These are phyloP conservation scores for Danio rerio DNA, from an alignment of 2,113 vertebrate genomes.

Conservation along the genomic window DNA sequence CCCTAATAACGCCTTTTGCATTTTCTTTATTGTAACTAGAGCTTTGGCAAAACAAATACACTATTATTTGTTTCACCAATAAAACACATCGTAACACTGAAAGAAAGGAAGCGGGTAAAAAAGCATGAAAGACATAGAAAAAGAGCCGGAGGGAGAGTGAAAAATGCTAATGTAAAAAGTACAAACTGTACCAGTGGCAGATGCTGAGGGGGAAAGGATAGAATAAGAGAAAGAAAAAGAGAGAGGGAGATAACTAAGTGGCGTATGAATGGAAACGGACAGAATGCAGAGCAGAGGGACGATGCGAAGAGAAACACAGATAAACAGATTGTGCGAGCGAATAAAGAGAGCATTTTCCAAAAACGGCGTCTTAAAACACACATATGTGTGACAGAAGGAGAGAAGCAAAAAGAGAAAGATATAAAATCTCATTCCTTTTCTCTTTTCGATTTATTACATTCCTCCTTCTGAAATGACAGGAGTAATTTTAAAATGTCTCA, in stretches of 20 bases:
- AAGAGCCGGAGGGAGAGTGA: constrained; percentile 17
- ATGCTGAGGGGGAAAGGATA: constrained; percentile 36
- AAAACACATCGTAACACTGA: constrained; percentile 22
- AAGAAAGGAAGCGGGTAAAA: neutral
- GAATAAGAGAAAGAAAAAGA: constrained; percentile 28
- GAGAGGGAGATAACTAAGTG: constrained; percentile 30
- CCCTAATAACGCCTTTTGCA: constrained; percentile 12
- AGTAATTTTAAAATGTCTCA: constrained; percentile 40
- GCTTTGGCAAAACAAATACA: constrained; percentile 26
- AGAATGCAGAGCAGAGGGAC: constrained; percentile 41
- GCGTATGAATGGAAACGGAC: constrained; percentile 33
- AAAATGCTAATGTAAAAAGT: constrained; percentile 43
- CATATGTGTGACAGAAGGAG: neutral
- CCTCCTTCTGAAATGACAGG: constrained; percentile 25
- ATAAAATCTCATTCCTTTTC: constrained; percentile 1
- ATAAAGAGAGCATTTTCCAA: constrained; percentile 20
- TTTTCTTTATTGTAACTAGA: constrained; percentile 20
- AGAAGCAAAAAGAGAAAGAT: neutral
- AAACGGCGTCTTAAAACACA: constrained; percentile 23
- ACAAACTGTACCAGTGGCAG: constrained; percentile 42
- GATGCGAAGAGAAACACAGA: constrained; percentile 25
- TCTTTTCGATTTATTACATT: neutral
- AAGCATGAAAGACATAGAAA: constrained; percentile 18
- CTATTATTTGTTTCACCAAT: neutral
- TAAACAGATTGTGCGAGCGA: constrained; percentile 37